Base-by-base conservation (phyloP, 2,888 invertebrate genomes). In the Ischnura elegans region DNA sequence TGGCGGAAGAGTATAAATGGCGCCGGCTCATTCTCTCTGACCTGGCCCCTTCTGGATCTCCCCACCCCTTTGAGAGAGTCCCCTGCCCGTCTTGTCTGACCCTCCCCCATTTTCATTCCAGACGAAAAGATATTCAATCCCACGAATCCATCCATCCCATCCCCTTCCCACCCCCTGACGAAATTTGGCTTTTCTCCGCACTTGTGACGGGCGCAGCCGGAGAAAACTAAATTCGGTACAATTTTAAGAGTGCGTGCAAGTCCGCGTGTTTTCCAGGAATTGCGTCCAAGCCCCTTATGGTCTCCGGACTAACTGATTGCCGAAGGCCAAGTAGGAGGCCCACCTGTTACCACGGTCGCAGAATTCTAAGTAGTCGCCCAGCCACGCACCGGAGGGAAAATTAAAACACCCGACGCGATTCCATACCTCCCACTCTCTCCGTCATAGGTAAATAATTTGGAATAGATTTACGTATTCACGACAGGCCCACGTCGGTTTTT, bases 171-270 rank as follows among this genome's bases (percentile, higher is more conserved):
- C n/a, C n/a, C n/a, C n/a, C n/a, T n/a, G n/a, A n/a, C n/a, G 90
- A 90, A 90, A 90, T 90, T 90, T 90, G 90, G 90, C 90, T 66
- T 55, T 29, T 51, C 45, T 86, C 76, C 76, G 45, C 86, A 6
- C 25, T 36, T 21, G n/a, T n/a, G 55, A 43, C 66, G 90, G 43
- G 13, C 90, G 61, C 61, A 90, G n/a, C n/a, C n/a, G n/a, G 90
- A 90, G 90, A 90, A 90, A 90, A 87, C 87, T 61, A 87, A 87
- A 90, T 90, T 90, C 90, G 90, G 90, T 90, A 90, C 90, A 90
- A 55, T 90, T 90, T 90, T 90, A n/a, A n/a, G 61, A 10, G 61
- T 43, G 90, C 90, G 51, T 43, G 90, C 43, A 61, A 13, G 36
- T 1, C n/a, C 2, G n/a, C n/a, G 61, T 90, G 61, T 90, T 90